phyloP scores from a whole-genome alignment of 1,140 invertebrate genomes.

The Rhizoglyphus robini region DNA sequence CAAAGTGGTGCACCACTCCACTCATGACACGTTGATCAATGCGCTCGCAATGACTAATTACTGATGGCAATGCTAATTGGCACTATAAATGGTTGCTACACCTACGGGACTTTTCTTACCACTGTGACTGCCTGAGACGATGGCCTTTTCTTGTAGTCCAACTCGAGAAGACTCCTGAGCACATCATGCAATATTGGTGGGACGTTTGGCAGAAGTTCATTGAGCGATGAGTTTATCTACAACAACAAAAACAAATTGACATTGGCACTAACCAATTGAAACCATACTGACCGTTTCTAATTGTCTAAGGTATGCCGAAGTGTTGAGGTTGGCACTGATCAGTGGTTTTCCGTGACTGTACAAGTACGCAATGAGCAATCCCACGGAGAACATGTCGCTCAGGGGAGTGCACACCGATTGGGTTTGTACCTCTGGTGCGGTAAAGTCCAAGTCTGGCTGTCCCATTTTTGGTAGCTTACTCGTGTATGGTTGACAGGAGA shows the following conservation, averaged over 20 bases:
- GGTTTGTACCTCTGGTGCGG: conserved; percentile 76
- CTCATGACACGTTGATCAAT: no score
- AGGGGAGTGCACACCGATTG: conserved; percentile 63
- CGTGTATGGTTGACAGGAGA: conserved; percentile 66
- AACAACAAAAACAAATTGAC: conserved; percentile 7
- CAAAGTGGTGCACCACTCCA: no score
- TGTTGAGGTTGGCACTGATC: conserved; percentile 74
- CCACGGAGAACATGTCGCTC: conserved; percentile 89
- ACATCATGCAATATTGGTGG: conserved; percentile 73
- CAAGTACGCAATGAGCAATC: conserved; percentile 76
- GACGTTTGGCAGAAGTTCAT: conserved; percentile 56
- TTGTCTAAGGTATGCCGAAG: conserved; percentile 72
- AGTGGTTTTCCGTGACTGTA: conserved; percentile 69
- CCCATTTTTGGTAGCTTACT: conserved; percentile 71
- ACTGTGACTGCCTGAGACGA: conserved; percentile 70
- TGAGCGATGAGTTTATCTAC: background rate
- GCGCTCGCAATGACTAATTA: no score
- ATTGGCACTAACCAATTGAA: background rate
- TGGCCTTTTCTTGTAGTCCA: conserved; percentile 62
- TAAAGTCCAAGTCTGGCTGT: conserved; percentile 81
- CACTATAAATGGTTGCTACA: no score
- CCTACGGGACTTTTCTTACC: no score
- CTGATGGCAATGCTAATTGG: background rate
- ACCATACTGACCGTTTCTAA: conserved; percentile 62
- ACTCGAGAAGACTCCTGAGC: conserved; percentile 60